phyloP scores from a whole-genome alignment of 2,113 vertebrate species.

The Argyrosomus japonicus region DNA sequence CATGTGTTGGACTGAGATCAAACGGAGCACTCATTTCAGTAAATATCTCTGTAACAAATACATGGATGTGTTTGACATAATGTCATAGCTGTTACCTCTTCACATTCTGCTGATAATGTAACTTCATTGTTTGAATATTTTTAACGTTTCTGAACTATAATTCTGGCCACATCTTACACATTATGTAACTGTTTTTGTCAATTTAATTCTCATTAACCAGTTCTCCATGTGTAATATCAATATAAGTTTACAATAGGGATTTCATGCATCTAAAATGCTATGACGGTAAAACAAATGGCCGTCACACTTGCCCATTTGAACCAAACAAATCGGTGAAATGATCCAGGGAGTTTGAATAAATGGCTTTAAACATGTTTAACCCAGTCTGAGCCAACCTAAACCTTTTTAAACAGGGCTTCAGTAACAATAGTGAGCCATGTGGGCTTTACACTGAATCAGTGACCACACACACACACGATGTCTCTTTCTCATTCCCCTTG shows the following conservation, averaged over 20 bases:
- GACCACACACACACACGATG: slow-evolving; percentile 49
- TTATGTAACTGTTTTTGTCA: neutral
- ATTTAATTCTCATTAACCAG: neutral
- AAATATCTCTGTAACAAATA: no score
- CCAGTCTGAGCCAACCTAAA: neutral
- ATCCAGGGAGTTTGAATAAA: slow-evolving; percentile 14
- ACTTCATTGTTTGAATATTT: no score
- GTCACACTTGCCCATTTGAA: neutral
- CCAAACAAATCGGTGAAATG: neutral
- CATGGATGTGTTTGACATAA: no score
- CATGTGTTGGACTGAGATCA: no score
- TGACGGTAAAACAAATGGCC: neutral
- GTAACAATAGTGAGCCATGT: slow-evolving; percentile 30
- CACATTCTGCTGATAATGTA: no score
- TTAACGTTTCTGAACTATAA: no score
- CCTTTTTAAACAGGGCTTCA: slow-evolving; percentile 17
- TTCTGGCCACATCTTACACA: no score
- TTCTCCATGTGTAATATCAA: neutral
- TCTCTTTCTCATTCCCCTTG: slow-evolving; percentile 16
- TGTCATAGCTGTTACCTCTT: no score
- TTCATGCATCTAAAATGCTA: neutral
- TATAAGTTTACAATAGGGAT: neutral
- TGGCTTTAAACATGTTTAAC: neutral
- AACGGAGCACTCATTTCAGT: no score
- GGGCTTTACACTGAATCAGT: slow-evolving; percentile 42